Conservation (phyloP, 2,888 invertebrate species). For the Physocephala rufipes region DNA sequence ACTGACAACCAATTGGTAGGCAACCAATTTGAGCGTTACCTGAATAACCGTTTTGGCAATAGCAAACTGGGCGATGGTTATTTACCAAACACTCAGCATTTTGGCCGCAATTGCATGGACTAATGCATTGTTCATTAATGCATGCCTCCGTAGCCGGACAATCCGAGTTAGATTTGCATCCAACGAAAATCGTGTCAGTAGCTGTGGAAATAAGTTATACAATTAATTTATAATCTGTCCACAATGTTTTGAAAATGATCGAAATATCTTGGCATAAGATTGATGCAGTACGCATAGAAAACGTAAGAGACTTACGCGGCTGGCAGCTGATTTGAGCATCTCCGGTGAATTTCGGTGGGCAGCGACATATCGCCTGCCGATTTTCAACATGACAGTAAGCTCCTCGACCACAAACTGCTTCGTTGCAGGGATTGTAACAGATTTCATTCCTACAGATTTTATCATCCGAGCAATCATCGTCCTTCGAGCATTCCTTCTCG, state of each 20-base stretch:
- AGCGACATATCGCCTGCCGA: constrained; percentile 80
- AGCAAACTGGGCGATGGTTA: constrained; percentile 87
- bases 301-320: constrained; percentile 74
- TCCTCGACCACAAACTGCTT: constrained; percentile 78
- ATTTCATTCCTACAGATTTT: constrained; percentile 78
- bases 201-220: constrained; percentile 64
- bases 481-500: constrained; percentile 76
- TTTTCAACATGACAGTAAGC: constrained; percentile 84
- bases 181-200: constrained; percentile 71
- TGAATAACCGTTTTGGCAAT: constrained; percentile 82
- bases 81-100: constrained; percentile 84
- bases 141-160: constrained; percentile 86
- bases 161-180: constrained; percentile 81
- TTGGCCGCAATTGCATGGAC: constrained; percentile 86
- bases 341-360: constrained; percentile 81
- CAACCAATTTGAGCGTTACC: constrained; percentile 88
- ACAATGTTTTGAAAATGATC: too few relatives aligned
- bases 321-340: constrained; percentile 77
- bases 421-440: constrained; percentile 81
- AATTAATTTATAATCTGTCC: too few relatives aligned
- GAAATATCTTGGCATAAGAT: too few relatives aligned
- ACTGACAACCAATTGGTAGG: constrained; percentile 81
- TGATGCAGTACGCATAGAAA: too few relatives aligned
- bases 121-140: constrained; percentile 80
- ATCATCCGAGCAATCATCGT: constrained; percentile 80